phyloP scores from a whole-genome alignment of 2,888 invertebrate genomes.

The Agrochola lychnidis region DNA sequence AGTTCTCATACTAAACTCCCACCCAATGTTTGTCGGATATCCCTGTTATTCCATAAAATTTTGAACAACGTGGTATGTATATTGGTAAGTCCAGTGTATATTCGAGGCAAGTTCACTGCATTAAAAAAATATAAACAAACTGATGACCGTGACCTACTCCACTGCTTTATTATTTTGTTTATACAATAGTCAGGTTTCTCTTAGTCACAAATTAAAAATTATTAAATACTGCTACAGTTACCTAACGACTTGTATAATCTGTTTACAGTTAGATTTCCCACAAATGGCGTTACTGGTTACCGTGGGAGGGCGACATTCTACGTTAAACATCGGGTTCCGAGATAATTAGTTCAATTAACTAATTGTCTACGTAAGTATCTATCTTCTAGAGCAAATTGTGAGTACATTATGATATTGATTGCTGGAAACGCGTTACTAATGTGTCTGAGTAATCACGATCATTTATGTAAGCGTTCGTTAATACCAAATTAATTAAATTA shows the following conservation, averaged over 20 bases:
- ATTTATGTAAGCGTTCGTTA: neutral
- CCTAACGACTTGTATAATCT: neutral
- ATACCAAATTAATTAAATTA: neutral
- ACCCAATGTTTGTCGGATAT: neutral
- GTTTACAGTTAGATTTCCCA: neutral
- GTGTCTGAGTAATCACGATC: neutral
- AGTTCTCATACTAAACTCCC: neutral
- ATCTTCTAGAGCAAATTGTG: slow-evolving; percentile 5
- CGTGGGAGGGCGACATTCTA: neutral
- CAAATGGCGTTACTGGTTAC: neutral
- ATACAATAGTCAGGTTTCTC: neutral
- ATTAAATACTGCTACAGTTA: neutral
- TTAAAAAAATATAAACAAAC: neutral
- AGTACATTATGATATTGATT: slow-evolving; percentile 30
- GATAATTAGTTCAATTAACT: slow-evolving; percentile 40
- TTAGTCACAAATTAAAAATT: neutral
- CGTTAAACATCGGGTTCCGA: slow-evolving; percentile 22
- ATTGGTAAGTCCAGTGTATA: neutral
- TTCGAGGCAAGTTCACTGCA: neutral
- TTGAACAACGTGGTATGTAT: neutral
- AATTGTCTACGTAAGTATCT: slow-evolving; percentile 6
- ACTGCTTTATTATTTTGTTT: slow-evolving; percentile 11
- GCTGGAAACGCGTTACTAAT: slow-evolving; percentile 3
- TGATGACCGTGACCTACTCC: neutral
- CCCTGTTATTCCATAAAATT: neutral